Base-by-base conservation (phyloP, 2,888 invertebrate species). In the Caenorhabditis drosophilae region DNA sequence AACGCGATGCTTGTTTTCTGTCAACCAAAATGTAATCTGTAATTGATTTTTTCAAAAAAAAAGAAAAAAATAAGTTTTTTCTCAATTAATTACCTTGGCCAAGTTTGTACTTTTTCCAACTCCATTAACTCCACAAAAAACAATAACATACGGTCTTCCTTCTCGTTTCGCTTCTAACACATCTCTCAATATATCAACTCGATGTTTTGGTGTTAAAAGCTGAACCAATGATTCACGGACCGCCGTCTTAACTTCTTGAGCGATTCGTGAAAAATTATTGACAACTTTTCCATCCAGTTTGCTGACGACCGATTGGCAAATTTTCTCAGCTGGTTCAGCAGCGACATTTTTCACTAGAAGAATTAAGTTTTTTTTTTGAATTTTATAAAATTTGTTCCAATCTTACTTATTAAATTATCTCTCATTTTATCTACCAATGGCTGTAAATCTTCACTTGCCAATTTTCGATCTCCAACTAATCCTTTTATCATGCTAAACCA, bases 71-170 rank as follows among this genome's bases (percentile, higher is more conserved):
- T n/a, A n/a, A n/a, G n/a, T n/a, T n/a, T n/a, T n/a, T n/a, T n/a
- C n/a, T n/a, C n/a, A n/a, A n/a, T n/a, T n/a, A n/a, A n/a, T n/a
- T n/a, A n/a, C n/a, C n/a, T 99, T 98, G 0, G 98, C 97, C 51
- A 98, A 87, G 87, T 99, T 98, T 2, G 98, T 98, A 0, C 95
- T 96, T 83, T 98, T 98, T 51, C 98, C 98, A 0, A 98, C 98
- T 16, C 98, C 98, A 85, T 99, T 98, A 1, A 93, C 98, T 61
- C 98, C 98, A 85, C 98, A 99, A 84, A 99, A 99, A 0, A 93
- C 89, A 88, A 97, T 91, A 9, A 93, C 90, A 84, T 92, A 99
- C 0, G 98, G 96, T n/a, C 90, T 87, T n/a, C 88, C 88, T 72
- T 89, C 88, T 49, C 89, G 80, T 83, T 90, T 90, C 1, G 94